These are phyloP conservation scores for Pseudococcus viburni DNA, from an alignment of 2,888 invertebrate genomes.

Conservation along the genomic window DNA sequence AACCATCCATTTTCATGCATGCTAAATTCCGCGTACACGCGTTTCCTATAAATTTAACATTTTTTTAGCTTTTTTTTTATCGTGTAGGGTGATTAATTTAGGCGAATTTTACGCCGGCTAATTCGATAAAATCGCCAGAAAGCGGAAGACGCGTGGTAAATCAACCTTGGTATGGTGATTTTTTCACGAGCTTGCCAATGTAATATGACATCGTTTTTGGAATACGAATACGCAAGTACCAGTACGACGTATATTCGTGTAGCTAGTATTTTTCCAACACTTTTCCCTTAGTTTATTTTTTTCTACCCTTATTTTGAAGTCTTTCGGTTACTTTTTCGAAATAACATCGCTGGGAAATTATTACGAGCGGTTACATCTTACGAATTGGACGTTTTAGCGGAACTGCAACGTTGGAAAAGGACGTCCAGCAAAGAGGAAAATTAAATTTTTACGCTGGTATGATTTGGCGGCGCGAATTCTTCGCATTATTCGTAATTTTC, in stretches of 20 bases:
- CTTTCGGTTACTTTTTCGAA: not conserved
- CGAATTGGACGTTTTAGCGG: not conserved
- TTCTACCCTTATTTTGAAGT: not conserved
- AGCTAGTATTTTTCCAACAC: not conserved
- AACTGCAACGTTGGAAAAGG: conserved; percentile 5
- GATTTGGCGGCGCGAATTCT: not conserved
- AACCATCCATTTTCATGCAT: conserved; percentile 20
- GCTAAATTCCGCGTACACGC: conserved; percentile 28
- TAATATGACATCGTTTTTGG: conserved; percentile 5
- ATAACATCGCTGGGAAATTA: not conserved
- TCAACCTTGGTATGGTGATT: conserved; percentile 2
- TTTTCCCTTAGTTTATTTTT: not conserved
- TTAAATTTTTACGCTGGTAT: not conserved
- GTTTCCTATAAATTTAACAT: conserved; percentile 46
- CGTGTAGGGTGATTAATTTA: conserved; percentile 33
- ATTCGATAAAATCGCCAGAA: conserved; percentile 35
- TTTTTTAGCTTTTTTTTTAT: not conserved
- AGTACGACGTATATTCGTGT: not conserved
- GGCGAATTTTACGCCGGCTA: conserved; percentile 20
- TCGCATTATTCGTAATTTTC: conserved; percentile 6
- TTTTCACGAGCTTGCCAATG: not conserved
- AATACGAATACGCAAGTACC: not conserved
- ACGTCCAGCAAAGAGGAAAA: conserved; percentile 22
- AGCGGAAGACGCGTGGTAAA: conserved; percentile 28
- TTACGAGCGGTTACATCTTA: conserved; percentile 22